Base-by-base conservation (phyloP, 2,113 vertebrate species). In the Todiramphus saurophagus region DNA sequence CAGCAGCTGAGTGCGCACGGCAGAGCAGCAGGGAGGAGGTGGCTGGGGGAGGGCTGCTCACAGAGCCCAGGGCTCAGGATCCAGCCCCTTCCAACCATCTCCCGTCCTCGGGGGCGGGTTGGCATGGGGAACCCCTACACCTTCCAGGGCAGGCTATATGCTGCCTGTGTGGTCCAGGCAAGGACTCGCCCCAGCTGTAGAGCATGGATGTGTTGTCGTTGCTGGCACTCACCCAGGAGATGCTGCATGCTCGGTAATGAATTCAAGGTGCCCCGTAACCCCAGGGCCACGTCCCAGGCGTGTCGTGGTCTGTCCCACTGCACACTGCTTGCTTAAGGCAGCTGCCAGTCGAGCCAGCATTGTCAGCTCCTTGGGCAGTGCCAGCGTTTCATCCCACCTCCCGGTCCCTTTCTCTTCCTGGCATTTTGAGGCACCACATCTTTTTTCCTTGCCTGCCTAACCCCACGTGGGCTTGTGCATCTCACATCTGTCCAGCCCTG, bases 281-380 rank as follows among this genome's bases (percentile, higher is more conserved):
- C 37, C 67, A 53, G 82, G 76, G 62, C 11, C 48, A 44, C 1
- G 2, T 16, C 43, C 53, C 73, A 62, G 48, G 14, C 24, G 1
- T 70, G 73, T 41, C 0, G 0, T 56, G 9, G 21, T 33, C 62
- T 12, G 13, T 41, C 50, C 51, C 0, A 4, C 43, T 67, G 43
- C 37, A 16, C 0, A 1, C 31, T 5, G 15, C 51, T 73, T 7
- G 5, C 16, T 13, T 0, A 0, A 44, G 41, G 44, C 50, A 31
- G 39, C 12, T 0, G 6, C 43, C 20, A 51, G 33, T n/a, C 44
- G 4, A 2, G 11, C 46, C 1, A 5, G 53, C 58, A 77, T 76
- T 0, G 0, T 10, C 21, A 46, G 59, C 55, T 66, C 37, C 67
- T 25, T 0, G 0, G 27, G 13, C 58, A 59, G 60, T 44, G 19